Evolutionary conservation across 1,140 invertebrate genomes (phyloP), one percentile per base, ranked within the genome.

Genomic region (Rhyzopertha dominica): DNA sequence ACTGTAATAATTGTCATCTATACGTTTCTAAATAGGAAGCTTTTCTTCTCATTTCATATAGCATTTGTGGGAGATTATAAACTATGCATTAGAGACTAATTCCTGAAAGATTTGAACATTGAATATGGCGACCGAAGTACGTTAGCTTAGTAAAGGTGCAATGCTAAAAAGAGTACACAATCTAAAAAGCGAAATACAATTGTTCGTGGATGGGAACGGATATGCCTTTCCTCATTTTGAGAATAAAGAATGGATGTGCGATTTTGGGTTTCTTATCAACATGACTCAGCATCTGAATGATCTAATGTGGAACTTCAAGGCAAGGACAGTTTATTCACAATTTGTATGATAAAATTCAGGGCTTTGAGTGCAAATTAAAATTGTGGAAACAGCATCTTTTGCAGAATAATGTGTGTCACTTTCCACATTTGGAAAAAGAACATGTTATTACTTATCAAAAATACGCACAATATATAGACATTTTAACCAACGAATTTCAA

Each of bases 61-160:
- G n/a, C n/a, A n/a, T n/a, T n/a, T n/a, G n/a, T n/a, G n/a, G n/a
- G n/a, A n/a, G n/a, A n/a, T n/a, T n/a, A n/a, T n/a, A n/a, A n/a
- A n/a, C n/a, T n/a, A n/a, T n/a, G n/a, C n/a, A n/a, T n/a, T n/a
- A n/a, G n/a, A n/a, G n/a, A n/a, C n/a, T n/a, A 58, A 25, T 58
- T 63, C 51, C 39, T 61, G 30, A 41, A 48, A 47, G 56, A 63
- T 44, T 49, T 62, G 20, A 51, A 60, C 26, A 48, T 41, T 44
- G 46, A 58, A 43, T 64, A 58, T 51, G 40, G 36, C 23, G 53
- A 67, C 25, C 32, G 50, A 58, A 49, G 48, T 62, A 35, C 44
- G 45, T 25, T 63, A 51, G 49, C 39, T 59, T 12, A 64, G 47
- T 19, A 37, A 46, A 49, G 52, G 49, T 30, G 53, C 58, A 53